Evolutionary conservation across 35 echinoderm and acorn worm genomes (phyloP).

Genomic region (Eucidaris tribuloides): DNA sequence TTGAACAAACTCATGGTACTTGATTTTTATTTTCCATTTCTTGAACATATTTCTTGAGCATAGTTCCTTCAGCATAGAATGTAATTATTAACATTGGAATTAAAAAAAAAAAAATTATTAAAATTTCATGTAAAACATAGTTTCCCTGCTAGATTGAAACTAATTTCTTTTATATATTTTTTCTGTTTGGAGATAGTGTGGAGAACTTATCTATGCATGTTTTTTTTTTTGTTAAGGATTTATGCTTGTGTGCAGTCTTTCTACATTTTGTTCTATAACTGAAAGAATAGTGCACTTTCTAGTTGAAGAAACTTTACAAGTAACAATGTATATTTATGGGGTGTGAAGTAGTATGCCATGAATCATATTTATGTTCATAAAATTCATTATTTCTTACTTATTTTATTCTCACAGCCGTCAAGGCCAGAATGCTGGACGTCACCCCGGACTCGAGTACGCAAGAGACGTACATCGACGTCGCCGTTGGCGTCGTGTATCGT

Average conservation of each 20-base stretch:
- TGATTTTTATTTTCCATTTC: too few relatives aligned
- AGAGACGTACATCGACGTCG: constrained; percentile 56
- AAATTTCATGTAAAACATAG: too few relatives aligned
- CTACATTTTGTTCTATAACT: not conserved
- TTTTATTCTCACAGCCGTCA: constrained; percentile 53
- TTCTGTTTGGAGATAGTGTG: not conserved
- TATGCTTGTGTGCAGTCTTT: not conserved
- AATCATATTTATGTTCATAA: not conserved
- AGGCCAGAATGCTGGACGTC: constrained; percentile 49
- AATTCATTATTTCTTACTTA: not conserved
- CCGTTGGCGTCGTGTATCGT: constrained; percentile 46
- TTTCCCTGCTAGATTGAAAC: too few relatives aligned
- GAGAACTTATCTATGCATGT: not conserved
- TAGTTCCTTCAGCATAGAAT: too few relatives aligned
- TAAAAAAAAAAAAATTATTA: too few relatives aligned
- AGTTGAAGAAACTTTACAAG: not conserved
- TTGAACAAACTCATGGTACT: too few relatives aligned
- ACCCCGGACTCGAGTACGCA: constrained; percentile 28
- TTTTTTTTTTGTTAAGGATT: not conserved
- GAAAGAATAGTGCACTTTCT: not conserved
- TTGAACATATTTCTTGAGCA: too few relatives aligned
- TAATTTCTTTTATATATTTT: too few relatives aligned
- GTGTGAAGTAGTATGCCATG: not conserved
- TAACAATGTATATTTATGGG: not conserved
- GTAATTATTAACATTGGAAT: too few relatives aligned